These are phyloP conservation scores for Phaetusa simplex DNA, from an alignment of 2,113 vertebrate species.

Conservation along the genomic window DNA sequence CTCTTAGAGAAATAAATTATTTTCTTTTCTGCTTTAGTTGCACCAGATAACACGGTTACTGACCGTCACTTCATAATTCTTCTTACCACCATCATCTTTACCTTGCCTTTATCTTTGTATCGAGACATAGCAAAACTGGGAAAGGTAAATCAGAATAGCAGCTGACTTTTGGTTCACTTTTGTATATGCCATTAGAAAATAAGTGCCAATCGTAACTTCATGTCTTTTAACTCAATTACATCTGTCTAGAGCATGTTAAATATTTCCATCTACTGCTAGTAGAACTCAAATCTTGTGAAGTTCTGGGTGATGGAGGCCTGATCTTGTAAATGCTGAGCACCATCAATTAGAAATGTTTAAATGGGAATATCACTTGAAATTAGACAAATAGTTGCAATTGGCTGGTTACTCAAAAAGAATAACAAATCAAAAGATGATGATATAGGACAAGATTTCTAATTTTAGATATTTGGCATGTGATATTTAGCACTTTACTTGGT, in stretches of 20 bases:
- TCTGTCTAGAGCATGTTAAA: background rate
- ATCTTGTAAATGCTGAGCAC: background rate
- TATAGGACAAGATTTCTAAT: background rate
- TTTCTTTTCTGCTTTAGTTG: slow-evolving; percentile 78
- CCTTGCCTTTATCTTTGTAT: slow-evolving; percentile 88
- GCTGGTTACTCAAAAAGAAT: background rate
- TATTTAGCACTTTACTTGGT: background rate
- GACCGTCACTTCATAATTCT: slow-evolving; percentile 88
- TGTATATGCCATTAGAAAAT: background rate
- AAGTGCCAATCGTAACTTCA: background rate
- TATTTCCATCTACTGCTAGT: background rate
- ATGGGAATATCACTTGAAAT: background rate
- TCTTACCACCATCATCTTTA: slow-evolving; percentile 82
- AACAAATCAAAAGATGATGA: background rate
- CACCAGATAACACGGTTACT: slow-evolving; percentile 78
- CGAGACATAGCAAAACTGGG: slow-evolving; percentile 87
- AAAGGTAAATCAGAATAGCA: slow-evolving; percentile 80
- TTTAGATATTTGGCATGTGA: background rate
- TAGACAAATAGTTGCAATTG: background rate
- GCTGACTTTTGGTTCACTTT: background rate
- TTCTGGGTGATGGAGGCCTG: background rate
- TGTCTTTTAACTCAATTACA: background rate
- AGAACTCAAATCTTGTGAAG: background rate
- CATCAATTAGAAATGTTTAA: background rate
- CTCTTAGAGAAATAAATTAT: background rate